Evolutionary conservation across 2,888 invertebrate genomes (phyloP), one percentile per base, ranked within the genome.

Genomic region (Xylocampa areola): DNA sequence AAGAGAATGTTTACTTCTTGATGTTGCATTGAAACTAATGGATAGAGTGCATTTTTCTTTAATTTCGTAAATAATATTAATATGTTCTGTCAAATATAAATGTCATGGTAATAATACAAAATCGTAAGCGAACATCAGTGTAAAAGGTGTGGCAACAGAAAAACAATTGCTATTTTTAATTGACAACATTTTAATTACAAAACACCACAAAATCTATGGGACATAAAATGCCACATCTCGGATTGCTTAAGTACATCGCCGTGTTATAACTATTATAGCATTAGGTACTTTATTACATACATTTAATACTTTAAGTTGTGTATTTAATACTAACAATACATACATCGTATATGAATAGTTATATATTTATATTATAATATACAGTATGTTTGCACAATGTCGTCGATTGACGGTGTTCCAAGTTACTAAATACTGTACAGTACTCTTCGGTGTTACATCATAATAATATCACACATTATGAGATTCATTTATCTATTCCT

Each of bases 171-270:
- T 66, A 68, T 64, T 71, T 81, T 82, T 93, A 94, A 94, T 94
- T 94, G 94, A 94, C 94, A 94, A 94, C 92, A 91, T 94, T 93
- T 93, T 94, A 92, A 92, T 93, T 93, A 93, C 89, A 93, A 93
- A 93, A 94, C 92, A 94, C 94, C 94, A 93, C 92, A 93, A 93
- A 90, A 89, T 92, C 88, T 91, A 92, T 90, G 81, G 80, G 88
- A 90, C 90, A 90, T 88, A 85, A 85, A 88, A 91, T 91, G 91
- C 75, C 91, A 80, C 85, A 77, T 86, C 82, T 85, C 84, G 78
- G 87, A 88, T 91, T 89, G 88, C 90, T 89, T 92, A 92, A 91
- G 90, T 92, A 92, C 92, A 88, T 87, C 81, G 88, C 87, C 89
- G 80, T 82, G 57, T 75, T 60, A 81, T 82, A 81, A 79, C 82